These are phyloP conservation scores for Amorpha juglandis DNA, from an alignment of 2,888 invertebrate species.

Conservation along the genomic window DNA sequence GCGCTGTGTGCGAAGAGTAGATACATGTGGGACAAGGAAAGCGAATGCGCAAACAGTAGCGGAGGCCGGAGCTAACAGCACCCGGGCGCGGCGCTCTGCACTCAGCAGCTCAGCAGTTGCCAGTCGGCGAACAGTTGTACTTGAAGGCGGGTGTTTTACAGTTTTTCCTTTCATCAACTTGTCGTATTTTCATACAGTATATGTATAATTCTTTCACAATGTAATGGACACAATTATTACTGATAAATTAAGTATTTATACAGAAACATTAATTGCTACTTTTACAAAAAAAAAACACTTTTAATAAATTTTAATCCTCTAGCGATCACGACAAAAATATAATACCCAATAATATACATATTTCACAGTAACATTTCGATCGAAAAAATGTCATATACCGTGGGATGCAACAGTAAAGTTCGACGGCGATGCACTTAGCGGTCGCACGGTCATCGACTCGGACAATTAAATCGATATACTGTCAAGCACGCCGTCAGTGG, in stretches of 20 bases:
- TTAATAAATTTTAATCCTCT: no score
- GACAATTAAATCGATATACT: slow-evolving; percentile 65
- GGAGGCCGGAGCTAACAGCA: slow-evolving; percentile 38
- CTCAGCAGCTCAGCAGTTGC: not conserved
- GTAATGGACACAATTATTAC: not conserved
- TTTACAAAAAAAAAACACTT: no score
- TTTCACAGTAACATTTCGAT: not conserved
- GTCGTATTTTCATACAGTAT: not conserved
- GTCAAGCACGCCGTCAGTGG: slow-evolving; percentile 3
- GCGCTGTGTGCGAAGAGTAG: slow-evolving; percentile 66
- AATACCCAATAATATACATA: no score
- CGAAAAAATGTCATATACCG: slow-evolving; percentile 29
- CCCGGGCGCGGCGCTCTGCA: slow-evolving; percentile 23
- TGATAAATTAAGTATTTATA: not conserved
- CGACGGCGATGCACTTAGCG: slow-evolving; percentile 50
- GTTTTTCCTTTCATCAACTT: not conserved
- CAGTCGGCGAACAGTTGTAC: slow-evolving; percentile 34
- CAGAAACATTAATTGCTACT: no score
- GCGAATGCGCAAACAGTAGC: slow-evolving; percentile 57
- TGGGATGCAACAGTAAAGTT: slow-evolving; percentile 4
- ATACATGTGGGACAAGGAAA: slow-evolving; percentile 74
- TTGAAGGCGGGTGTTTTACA: slow-evolving; percentile 34
- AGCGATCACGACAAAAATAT: not conserved
- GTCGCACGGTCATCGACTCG: slow-evolving; percentile 74
- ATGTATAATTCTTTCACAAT: not conserved